Conservation (phyloP, 2,113 vertebrate species). For the Coreoperca whiteheadi region DNA sequence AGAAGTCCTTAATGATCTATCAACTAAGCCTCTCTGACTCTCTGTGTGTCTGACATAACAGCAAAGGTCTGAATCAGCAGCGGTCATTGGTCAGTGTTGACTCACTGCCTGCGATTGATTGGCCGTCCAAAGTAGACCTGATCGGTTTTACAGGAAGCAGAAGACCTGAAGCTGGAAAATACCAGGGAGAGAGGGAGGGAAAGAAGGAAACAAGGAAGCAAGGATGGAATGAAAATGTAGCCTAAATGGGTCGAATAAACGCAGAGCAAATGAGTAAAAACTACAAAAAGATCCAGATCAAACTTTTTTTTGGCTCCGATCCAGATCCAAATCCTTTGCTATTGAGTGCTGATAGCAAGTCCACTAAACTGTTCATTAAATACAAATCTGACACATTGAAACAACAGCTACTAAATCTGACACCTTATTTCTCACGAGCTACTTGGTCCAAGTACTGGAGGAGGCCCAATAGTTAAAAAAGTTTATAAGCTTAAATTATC, state of each 20-base stretch:
- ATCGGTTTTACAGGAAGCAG: conserved; percentile 27
- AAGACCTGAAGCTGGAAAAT: background rate
- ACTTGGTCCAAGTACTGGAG: too few relatives aligned
- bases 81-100: conserved; percentile 27
- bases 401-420: too few relatives aligned
- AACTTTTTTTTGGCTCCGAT: too few relatives aligned
- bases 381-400: too few relatives aligned
- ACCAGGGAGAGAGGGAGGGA: background rate
- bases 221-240: too few relatives aligned
- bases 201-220: background rate
- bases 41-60: background rate
- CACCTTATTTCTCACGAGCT: too few relatives aligned
- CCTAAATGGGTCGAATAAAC: background rate
- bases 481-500: too few relatives aligned
- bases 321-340: too few relatives aligned
- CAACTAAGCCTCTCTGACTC: background rate
- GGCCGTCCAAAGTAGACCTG: background rate
- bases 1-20: background rate
- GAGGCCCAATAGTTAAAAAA: too few relatives aligned
- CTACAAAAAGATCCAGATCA: too few relatives aligned
- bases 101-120: conserved; percentile 18
- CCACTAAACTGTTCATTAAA: too few relatives aligned
- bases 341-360: too few relatives aligned
- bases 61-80: conserved; percentile 14
- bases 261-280: background rate